Conservation (phyloP, 1,140 invertebrate species). For the Tetragnatha versicolor region DNA sequence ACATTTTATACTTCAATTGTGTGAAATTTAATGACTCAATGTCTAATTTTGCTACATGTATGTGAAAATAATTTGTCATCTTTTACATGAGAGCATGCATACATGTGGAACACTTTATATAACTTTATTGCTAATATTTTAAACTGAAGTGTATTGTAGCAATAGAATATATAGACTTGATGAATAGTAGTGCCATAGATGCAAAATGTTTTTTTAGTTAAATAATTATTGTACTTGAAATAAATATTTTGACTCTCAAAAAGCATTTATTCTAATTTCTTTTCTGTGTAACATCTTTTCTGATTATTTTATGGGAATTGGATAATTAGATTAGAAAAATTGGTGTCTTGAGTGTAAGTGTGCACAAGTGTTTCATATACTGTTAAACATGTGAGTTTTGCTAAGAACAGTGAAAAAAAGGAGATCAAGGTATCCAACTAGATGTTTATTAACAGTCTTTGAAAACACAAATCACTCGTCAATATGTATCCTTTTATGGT, state of each 20-base stretch:
- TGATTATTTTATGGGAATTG: neutral
- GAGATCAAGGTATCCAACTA: conserved; percentile 15
- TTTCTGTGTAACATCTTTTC: neutral
- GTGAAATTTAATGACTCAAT: no score
- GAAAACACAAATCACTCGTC: conserved; percentile 27
- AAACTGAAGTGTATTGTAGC: conserved; percentile 21
- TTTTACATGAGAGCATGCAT: no score
- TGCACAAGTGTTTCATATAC: no score
- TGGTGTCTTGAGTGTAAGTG: neutral
- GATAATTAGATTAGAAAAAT: neutral
- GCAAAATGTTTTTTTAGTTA: neutral
- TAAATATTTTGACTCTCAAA: conserved; percentile 17
- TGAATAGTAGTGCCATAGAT: conserved; percentile 1
- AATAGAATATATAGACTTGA: conserved; percentile 15
- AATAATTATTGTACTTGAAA: neutral
- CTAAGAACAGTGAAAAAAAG: no score
- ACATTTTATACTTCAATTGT: no score
- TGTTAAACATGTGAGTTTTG: no score
- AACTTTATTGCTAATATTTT: no score
- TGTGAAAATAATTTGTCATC: no score
- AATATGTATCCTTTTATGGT: conserved; percentile 25
- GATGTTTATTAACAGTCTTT: conserved; percentile 45
- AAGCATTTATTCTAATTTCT: neutral
- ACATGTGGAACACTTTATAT: no score
- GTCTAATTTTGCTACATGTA: no score